Percentiles rank a stretch among this genome's conserved stretches.
Evolutionary conservation across 2,888 invertebrate genomes (phyloP).

Genomic region (Drosophila mimetica): DNA sequence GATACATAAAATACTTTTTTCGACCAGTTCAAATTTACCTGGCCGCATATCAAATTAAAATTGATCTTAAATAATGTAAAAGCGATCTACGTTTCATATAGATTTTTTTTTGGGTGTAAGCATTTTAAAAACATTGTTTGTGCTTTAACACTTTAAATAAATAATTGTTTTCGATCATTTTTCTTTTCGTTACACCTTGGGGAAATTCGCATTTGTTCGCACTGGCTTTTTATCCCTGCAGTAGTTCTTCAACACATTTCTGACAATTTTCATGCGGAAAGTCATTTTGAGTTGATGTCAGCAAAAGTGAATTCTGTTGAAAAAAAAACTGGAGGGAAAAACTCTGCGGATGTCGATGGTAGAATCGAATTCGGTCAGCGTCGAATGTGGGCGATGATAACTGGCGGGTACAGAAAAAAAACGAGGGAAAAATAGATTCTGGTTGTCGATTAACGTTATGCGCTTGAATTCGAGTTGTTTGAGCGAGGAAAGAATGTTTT

Average conservation of each 20-base stretch:
- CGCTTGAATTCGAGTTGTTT: not conserved
- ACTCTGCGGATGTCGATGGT: slow-evolving; percentile 1
- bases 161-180: not conserved
- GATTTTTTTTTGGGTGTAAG: too few species aligned
- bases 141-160: not conserved
- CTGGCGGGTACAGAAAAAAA: not conserved
- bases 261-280: slow-evolving; percentile 4
- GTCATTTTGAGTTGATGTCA: slow-evolving; percentile 6
- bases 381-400: not conserved
- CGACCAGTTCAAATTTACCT: too few species aligned
- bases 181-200: not conserved
- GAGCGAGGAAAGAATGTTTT: not conserved
- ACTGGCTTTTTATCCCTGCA: slow-evolving; percentile 4
- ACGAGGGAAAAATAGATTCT: not conserved
- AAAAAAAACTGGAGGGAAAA: not conserved
- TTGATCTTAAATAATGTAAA: too few species aligned
- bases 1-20: too few species aligned
- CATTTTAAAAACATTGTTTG: not conserved
- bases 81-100: too few species aligned
- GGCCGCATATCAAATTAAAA: too few species aligned
- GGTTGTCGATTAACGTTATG: slow-evolving; percentile 4
- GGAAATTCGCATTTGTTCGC: not conserved
- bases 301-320: slow-evolving; percentile 5
- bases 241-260: not conserved
- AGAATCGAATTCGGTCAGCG: slow-evolving; percentile 3